Base-by-base conservation (phyloP, 2,888 invertebrate genomes). In the Drosophila paracracens region DNA sequence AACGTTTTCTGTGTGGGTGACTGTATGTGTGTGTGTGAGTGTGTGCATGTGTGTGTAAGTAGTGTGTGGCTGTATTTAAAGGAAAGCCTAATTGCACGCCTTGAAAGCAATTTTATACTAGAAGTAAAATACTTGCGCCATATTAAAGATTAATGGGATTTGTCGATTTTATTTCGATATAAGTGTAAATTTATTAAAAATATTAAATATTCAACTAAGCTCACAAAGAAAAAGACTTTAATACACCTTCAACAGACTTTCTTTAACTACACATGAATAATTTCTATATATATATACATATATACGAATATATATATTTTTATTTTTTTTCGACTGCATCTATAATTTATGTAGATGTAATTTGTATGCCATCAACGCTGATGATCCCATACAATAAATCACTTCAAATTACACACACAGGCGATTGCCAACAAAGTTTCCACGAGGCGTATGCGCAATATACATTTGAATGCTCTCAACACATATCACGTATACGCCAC, bases 371-470 rank as follows among this genome's bases (percentile, higher is more conserved):
- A 25, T 21, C 8, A 25, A 16, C 36, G 29, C 53, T 16, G 52
- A 16, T 46, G 46, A 46, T 25, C 46, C 36, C 31, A 46, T 38
- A 6, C n/a, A 21, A 60, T 64, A 64, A 69, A 74, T 74, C 69
- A 74, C 18, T 35, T 25, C 16, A 29, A 73, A 74, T 46, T 58
- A 18, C 56, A 46, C 51, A 46, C 66, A 38, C 40, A 11, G 68
- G 35, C 36, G 54, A 35, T 48, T 57, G 33, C 31, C 70, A 31
- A 25, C 46, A 25, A 35, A 8, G 31, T 51, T 51, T 63, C 29
- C 35, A 70, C 64, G 31, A 40, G 66, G 54, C 79, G 79, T 79
- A 75, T 79, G 70, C 73, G 76, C 80, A 74, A 79, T 76, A 43
- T 78, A 31, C n/a, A 68, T 25, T 18, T 38, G 38, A 38, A 29